Base-by-base conservation (phyloP, 1,140 invertebrate species). In the Bombus pyrosoma region DNA sequence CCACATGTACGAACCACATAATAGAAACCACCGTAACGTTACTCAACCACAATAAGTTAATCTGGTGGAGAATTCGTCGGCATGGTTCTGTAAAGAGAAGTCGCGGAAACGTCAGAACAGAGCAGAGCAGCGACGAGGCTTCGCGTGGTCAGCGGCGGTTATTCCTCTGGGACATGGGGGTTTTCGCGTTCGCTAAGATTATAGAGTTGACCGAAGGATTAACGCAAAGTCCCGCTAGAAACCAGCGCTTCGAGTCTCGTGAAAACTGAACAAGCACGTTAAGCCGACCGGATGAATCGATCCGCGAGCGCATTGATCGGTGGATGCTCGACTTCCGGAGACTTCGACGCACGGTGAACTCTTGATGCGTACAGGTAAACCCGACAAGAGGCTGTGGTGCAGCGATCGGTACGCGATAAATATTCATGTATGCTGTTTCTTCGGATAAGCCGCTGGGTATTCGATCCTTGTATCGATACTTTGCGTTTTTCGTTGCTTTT, bases 211-310 rank as follows among this genome's bases (percentile, higher is more conserved):
- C 73, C 62, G 13, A 53, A 34, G 85, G 85, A 86, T 86, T 86
- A 86, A 32, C 64, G 53, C 34, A 47, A 71, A 72, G 73, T 83
- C 64, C 81, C 12, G 37, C 59, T 25, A 37, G 72, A 28, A 82
- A 47, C 53, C 10, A 32, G 12, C 10, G 73, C 41, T 78, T 37
- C 62, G 53, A 75, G 76, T 28, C 59, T 75, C 83, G 69, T 69
- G 83, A 85, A 87, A 87, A 85, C 83, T 84, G 83, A 76, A 81
- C 83, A 78, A 87, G 83, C 71, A 57, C 59, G 86, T 62, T 79
- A 85, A 87, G 68, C 83, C 77, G 22, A 37, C 28, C 57, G 83
- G 83, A 71, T 87, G 77, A 81, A 64, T 64, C 39, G 83, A 53
- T 71, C n/a, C 32, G 53, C 57, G 76, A 47, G 34, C 39, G 47